Evolutionary conservation across 2,888 invertebrate species (phyloP), one percentile per base, ranked within the genome.

Genomic region (Lochmaea crataegi): DNA sequence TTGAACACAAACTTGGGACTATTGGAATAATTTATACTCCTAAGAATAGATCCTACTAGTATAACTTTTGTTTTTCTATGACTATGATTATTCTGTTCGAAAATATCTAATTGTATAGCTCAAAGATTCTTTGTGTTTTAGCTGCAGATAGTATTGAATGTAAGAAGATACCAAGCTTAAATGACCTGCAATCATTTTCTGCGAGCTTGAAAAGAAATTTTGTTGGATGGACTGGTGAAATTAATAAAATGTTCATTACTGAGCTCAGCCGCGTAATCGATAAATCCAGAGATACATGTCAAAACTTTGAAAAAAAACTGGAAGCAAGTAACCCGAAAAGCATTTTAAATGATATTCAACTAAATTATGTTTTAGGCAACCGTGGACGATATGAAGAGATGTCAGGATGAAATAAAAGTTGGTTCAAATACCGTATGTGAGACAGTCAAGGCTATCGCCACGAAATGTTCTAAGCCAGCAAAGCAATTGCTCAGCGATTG

Each of bases 381-480:
- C 5, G 38, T 45, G 6, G 48, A 53, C 5, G 70, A 77, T 68
- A 60, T 72, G 1, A 38, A 14, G 12, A 57, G 48, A 38, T 77
- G 77, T 51, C 42, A 74, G 1, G 67, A 74, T 10, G 65, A 60
- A 41, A 65, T 78, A 14, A 76, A 78, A 51, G 53, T 76, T 16
- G 74, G 75, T 22, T 65, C 72, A 14, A 69, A 73, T 2, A 78
- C 77, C 4, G 71, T 78, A 18, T 78, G 77, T 60, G 64, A 72
- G 14, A 41, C 76, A 12, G 38, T 76, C 12, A 75, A 67, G 53
- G 71, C 73, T 5, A 71, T 74, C 57, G 66, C 75, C 16, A 48
- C 14, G 11, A 72, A 57, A 65, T 78, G 77, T 65, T 22, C 73
- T 6, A 72, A 72, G 65, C 77, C 77, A 26, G 73, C 70, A 9